phyloP scores from a whole-genome alignment of 2,888 invertebrate species.

The Matsumyia berberina region DNA sequence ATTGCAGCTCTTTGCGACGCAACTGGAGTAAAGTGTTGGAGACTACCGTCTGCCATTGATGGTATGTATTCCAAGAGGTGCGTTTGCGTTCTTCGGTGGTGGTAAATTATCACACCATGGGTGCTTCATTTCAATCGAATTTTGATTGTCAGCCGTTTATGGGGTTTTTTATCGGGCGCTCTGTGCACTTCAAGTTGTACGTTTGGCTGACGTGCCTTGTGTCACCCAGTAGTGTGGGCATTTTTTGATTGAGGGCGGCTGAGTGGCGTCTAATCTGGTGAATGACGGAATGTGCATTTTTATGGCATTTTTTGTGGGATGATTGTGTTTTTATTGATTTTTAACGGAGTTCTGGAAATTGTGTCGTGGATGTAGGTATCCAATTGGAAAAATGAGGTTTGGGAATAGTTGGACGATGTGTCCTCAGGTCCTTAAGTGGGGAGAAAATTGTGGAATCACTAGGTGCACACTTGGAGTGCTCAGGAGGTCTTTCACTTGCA shows the following conservation, averaged over 20 bases:
- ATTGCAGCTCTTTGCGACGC: slow-evolving; percentile 32
- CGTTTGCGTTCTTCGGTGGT: slow-evolving; percentile 12
- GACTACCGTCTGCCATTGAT: slow-evolving; percentile 9
- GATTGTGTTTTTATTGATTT: no score
- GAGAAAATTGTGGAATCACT: no score
- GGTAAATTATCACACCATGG: slow-evolving; percentile 3
- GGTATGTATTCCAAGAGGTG: slow-evolving; percentile 35
- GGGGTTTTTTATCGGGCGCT: slow-evolving; percentile 30
- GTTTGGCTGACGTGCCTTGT: slow-evolving; percentile 46
- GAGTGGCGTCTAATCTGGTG: slow-evolving; percentile 40
- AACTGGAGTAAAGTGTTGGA: slow-evolving; percentile 33
- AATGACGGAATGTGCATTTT: slow-evolving; percentile 47
- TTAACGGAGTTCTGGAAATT: no score
- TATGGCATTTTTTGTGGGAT: neutral
- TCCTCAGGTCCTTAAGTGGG: no score
- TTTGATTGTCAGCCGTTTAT: slow-evolving; percentile 50
- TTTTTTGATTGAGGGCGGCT: slow-evolving; percentile 19
- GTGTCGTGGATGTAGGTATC: no score
- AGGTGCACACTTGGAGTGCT: no score
- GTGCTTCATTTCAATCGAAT: slow-evolving; percentile 35
- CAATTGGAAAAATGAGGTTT: no score
- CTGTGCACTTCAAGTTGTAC: slow-evolving; percentile 32
- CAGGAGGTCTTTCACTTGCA: no score
- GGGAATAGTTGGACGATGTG: no score
- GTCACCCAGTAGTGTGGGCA: slow-evolving; percentile 34